Conservation (phyloP, 2,113 vertebrate species). For the Bostrychus sinensis region DNA sequence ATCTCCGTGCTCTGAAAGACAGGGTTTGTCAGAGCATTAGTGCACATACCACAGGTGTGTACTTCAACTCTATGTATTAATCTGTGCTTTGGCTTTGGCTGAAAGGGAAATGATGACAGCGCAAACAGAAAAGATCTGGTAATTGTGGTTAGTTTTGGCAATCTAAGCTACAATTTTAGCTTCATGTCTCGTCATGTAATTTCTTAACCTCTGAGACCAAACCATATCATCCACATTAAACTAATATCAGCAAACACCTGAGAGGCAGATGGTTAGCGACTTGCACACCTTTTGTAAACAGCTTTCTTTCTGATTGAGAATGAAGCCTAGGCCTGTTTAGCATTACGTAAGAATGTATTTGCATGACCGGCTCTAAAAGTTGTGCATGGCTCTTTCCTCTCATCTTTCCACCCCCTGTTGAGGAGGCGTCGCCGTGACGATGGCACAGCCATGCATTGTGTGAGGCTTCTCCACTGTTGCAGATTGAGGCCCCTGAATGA, state of each 20-base stretch:
- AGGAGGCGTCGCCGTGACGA: conserved; percentile 63
- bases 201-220: conserved; percentile 23
- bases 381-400: conserved; percentile 36
- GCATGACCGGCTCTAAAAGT: conserved; percentile 7
- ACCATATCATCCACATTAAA: conserved; percentile 36
- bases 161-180: conserved; percentile 6
- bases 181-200: conserved; percentile 10
- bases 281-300: conserved; percentile 63
- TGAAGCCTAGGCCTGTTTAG: conserved; percentile 27
- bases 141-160: not conserved
- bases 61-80: conserved; percentile 1
- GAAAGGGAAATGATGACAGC: conserved; percentile 15
- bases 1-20: conserved; percentile 8
- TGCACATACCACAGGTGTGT: not conserved
- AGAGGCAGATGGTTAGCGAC: conserved; percentile 9
- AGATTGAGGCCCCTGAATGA: conserved; percentile 59
- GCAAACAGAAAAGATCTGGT: conserved; percentile 10
- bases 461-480: conserved; percentile 42
- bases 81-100: not conserved
- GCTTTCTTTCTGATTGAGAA: conserved; percentile 32
- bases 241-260: conserved; percentile 38
- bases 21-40: conserved; percentile 8
- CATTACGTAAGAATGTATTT: conserved; percentile 35
- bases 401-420: conserved; percentile 19
- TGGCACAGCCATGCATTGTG: conserved; percentile 70